Evolutionary conservation across 2,113 vertebrate species (phyloP), one percentile per base, ranked within the genome.

Genomic region (Entelurus aequoreus): DNA sequence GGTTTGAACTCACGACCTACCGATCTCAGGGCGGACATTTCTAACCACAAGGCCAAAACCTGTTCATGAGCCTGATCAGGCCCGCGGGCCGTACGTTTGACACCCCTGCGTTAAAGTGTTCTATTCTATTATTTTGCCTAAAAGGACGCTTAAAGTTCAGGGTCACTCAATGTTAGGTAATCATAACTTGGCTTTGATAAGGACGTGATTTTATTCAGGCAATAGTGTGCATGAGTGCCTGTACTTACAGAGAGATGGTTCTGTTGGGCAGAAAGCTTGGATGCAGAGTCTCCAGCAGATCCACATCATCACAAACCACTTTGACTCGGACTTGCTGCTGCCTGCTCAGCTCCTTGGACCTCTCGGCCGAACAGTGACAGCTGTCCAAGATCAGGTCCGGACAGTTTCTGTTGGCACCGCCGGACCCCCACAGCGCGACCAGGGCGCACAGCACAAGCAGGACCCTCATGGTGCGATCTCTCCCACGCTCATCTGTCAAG

Each of bases 211-310:
- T 42, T 42, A 42, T 42, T 42, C 6, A 42, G 8, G 40, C 40
- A 42, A 21, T 54, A 8, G n/a, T 28, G 14, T 54, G 35, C 35
- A 52, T 21, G n/a, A 28, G 28, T 28, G 28, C 28, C 47, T 48
- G 16, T 42, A 95, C 94, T 94, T 76, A 96, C 94, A 96, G 88
- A 51, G 90, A 90, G 11, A 94, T 90, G 8, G 94, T 95, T 61
- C 85, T 90, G 89, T 90, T 91, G 72, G 93, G 94, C 36, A 95
- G 74, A 76, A 92, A 85, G 21, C 88, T 81, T 44, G 93, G 89
- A 72, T 89, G 93, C 76, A 94, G 87, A 60, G 92, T 92, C 82
- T 94, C 94, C 89, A 91, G 79, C 85, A 96, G 81, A 62, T 95
- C 93, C 28, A 90, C 91, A 58, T 92, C 92, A 60, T 84, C 91